Conservation (phyloP, 2,113 vertebrate species). For the Lepus timidus region DNA sequence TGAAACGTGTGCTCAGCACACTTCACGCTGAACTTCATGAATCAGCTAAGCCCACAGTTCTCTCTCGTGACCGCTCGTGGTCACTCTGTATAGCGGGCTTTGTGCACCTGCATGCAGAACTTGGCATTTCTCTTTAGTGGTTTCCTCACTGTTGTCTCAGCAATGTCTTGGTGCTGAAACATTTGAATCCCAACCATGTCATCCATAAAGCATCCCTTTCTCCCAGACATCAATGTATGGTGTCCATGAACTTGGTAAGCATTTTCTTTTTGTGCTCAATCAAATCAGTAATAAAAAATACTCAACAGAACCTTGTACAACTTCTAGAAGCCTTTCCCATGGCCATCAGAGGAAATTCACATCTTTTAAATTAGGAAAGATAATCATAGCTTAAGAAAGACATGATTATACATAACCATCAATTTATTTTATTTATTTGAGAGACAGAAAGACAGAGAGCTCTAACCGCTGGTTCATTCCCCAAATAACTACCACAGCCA, state of each 20-base stretch:
- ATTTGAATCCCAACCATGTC: background rate
- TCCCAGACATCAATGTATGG: background rate
- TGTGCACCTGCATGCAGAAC: background rate
- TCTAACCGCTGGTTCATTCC: no score
- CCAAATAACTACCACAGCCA: no score
- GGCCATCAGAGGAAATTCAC: background rate
- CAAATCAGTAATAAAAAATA: background rate
- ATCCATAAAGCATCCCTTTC: background rate
- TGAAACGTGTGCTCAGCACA: rapidly evolving
- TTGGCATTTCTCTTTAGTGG: background rate
- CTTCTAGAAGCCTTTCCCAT: background rate
- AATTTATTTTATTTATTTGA: no score
- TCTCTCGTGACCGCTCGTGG: background rate
- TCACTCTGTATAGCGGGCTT: background rate
- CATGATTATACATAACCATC: no score
- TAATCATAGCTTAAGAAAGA: background rate
- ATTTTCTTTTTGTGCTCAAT: constrained; percentile 10
- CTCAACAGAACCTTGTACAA: background rate
- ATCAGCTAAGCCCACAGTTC: background rate
- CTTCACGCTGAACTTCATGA: background rate
- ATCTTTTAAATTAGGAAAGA: background rate
- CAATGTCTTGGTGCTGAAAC: background rate
- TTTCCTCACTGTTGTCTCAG: background rate
- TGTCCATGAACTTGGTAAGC: background rate
- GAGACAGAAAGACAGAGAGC: no score